phyloP scores from a whole-genome alignment of 2,113 vertebrate species.

The Ceuthmochares aereus region DNA sequence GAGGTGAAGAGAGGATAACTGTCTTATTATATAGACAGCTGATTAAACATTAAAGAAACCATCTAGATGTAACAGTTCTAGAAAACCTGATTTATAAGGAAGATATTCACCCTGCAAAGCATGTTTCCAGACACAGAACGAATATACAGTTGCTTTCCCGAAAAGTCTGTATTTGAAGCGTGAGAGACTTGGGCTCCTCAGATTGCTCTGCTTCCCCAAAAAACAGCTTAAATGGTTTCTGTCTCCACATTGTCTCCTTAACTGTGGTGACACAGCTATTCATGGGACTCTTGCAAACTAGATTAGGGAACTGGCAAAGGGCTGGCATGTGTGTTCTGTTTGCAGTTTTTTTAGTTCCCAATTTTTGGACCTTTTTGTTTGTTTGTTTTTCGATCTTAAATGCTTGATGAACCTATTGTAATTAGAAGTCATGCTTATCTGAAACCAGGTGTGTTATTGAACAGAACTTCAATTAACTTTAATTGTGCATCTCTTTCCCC shows the following conservation, averaged over 20 bases:
- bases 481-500: neutral
- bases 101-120: neutral
- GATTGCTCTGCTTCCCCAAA: neutral
- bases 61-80: neutral
- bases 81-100: neutral
- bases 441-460: neutral
- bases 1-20: constrained; percentile 42
- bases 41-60: constrained; percentile 29
- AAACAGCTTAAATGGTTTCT: fast-evolving
- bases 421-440: neutral
- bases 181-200: neutral
- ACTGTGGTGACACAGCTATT: neutral
- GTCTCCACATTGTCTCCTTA: neutral
- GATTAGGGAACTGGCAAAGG: neutral
- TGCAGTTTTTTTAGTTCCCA: neutral
- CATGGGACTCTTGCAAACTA: neutral
- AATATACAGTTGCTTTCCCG: neutral
- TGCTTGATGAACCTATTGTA: neutral
- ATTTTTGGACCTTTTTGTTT: neutral
- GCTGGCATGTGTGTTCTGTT: neutral
- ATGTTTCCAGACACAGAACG: neutral
- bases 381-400: neutral
- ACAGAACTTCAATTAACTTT: neutral
- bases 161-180: neutral
- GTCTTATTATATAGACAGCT: neutral